A percentile compares a stretch with the other conserved stretches of the same genome.
phyloP scores from a whole-genome alignment of 2,113 vertebrate species.

The Heloderma charlesbogerti region DNA sequence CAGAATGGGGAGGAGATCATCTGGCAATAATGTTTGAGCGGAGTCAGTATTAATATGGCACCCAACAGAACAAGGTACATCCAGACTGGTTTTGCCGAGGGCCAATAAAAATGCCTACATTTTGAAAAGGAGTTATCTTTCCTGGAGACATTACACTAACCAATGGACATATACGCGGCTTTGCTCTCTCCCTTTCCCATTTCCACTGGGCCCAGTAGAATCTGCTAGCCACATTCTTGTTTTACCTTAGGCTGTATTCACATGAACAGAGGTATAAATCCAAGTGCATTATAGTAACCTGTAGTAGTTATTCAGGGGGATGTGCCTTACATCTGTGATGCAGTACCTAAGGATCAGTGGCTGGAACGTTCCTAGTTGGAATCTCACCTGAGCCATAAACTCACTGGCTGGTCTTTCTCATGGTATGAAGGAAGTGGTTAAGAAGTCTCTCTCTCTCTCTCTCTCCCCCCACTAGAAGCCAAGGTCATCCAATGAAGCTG shows the following conservation, averaged over 20 bases:
- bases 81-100: neutral
- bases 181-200: neutral
- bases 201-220: neutral
- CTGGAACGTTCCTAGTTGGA: neutral
- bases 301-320: neutral
- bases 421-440: too few species aligned
- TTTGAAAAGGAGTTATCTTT: neutral
- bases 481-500: too few species aligned
- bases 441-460: too few species aligned
- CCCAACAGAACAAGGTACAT: neutral
- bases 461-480: too few species aligned
- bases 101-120: neutral
- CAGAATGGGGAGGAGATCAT: neutral
- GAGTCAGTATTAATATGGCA: neutral
- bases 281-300: neutral
- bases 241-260: neutral
- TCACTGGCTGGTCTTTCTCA: neutral
- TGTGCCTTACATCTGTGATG: neutral
- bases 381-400: neutral
- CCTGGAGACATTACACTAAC: neutral
- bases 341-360: neutral
- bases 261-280: neutral
- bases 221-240: neutral
- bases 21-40: neutral
- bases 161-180: neutral